Evolutionary conservation across 2,888 invertebrate species (phyloP).

Genomic region (Elegia similella): DNA sequence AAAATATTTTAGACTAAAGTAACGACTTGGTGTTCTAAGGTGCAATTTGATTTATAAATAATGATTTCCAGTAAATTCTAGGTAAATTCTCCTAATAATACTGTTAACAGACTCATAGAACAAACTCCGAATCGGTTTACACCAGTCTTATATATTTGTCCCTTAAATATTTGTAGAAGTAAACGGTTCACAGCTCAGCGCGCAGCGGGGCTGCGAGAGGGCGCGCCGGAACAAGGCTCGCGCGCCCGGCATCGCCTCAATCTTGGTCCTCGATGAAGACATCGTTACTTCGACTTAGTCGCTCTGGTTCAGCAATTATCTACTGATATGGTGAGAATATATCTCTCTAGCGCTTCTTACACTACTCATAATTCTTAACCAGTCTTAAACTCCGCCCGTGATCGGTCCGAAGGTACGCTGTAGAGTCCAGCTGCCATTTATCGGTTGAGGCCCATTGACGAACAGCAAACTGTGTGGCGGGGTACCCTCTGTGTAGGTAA

Average conservation of each 20-base stretch:
- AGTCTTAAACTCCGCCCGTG: conserved; percentile 66
- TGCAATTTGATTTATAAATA: conserved; percentile 42
- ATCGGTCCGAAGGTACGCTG: conserved; percentile 33
- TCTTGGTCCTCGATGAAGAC: conserved; percentile 67
- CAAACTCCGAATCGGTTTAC: conserved; percentile 42
- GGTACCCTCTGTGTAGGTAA: conserved; percentile 91
- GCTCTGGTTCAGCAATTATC: conserved; percentile 47
- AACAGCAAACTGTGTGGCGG: conserved; percentile 68
- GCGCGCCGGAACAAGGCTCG: conserved; percentile 26
- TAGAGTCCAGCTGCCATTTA: conserved; percentile 39
- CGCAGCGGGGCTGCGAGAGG: conserved; percentile 32
- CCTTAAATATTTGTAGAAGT: conserved; percentile 42
- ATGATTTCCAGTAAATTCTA: conserved; percentile 35
- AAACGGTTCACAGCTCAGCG: conserved; percentile 56
- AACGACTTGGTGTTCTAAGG: conserved; percentile 41
- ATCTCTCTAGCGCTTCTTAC: conserved; percentile 54
- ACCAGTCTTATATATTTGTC: conserved; percentile 63
- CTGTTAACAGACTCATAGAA: conserved; percentile 37
- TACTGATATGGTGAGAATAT: conserved; percentile 72
- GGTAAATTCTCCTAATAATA: conserved; percentile 36
- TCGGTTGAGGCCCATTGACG: conserved; percentile 63
- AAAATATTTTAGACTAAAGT: conserved; percentile 34
- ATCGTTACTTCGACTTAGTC: conserved; percentile 42
- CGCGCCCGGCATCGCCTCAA: conserved; percentile 36
- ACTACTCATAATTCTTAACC: conserved; percentile 63